Base-by-base conservation (phyloP, 2,113 vertebrate genomes). In the Sylvietta virens region DNA sequence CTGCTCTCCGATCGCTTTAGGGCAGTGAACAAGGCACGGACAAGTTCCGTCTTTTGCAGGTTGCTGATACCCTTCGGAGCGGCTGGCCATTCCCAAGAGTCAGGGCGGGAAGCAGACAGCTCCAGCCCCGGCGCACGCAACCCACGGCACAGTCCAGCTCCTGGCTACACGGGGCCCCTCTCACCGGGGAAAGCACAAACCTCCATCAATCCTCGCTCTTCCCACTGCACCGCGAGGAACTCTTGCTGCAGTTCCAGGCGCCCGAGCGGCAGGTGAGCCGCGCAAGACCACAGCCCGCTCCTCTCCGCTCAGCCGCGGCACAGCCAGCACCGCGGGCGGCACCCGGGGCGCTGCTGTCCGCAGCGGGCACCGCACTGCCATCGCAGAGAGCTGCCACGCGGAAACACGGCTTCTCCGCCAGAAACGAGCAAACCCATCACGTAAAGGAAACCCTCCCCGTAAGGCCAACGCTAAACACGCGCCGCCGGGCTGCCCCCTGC, bases 81-180 rank as follows among this genome's bases (percentile, higher is more conserved):
- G 5, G 24, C 65, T 2, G 51, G 35, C 33, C 21, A 0, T 10
- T 37, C 6, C 13, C 6, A 0, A 1, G 27, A 20, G 39, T 2
- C n/a, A 8, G 18, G 9, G 5, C 20, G 8, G 14, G 54, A 45
- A 57, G 45, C 42, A 33, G 44, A 19, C 60, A 17, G 35, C 72
- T 42, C 18, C 82, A 42, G 37, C 35, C 17, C 31, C 1, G 45
- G 23, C 39, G 28, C 26, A 17, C 42, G 24, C 42, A 37, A 50
- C 58, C 15, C 47, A 11, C 7, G 20, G 66, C 84, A 37, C 3
- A 16, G 37, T 1, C 31, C 47, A 5, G 65, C 51, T 47, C 66
- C 37, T 9, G 7, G 23, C 44, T 1, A 5, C 13, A 26, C 9
- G 10, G 45, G 13, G 37, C n/a, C n/a, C 24, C 31, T 27, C 20